Evolutionary conservation across 92 coral and sea anemone species (phyloP).

Genomic region (Actinostola sp.): DNA sequence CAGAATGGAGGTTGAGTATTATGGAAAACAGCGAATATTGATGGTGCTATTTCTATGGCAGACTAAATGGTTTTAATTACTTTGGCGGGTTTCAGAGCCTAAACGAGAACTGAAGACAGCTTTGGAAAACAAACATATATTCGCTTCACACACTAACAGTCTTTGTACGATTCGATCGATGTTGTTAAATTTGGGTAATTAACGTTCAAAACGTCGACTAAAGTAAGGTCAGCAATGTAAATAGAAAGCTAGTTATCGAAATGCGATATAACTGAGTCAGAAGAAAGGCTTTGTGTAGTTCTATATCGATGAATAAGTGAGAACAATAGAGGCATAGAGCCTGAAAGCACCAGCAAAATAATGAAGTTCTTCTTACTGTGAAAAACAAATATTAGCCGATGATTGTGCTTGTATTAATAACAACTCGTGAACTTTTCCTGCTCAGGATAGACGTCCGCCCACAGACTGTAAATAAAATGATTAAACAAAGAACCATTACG

Average conservation of each 20-base stretch:
- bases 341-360: slow-evolving; percentile 9
- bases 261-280: slow-evolving; percentile 23
- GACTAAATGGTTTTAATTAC: slow-evolving; percentile 23
- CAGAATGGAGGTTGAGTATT: too few species aligned
- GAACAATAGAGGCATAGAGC: slow-evolving; percentile 7
- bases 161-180: neutral
- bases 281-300: neutral
- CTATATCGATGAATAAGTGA: slow-evolving; percentile 9
- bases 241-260: slow-evolving; percentile 30
- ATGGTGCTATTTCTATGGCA: slow-evolving; percentile 17
- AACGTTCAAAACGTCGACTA: slow-evolving; percentile 23
- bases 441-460: slow-evolving; percentile 32
- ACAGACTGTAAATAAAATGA: slow-evolving; percentile 25
- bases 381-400: slow-evolving; percentile 30
- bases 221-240: slow-evolving; percentile 9
- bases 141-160: neutral
- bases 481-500: slow-evolving; percentile 30
- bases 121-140: slow-evolving; percentile 12
- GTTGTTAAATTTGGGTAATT: slow-evolving; percentile 33
- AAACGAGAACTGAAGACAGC: slow-evolving; percentile 10
- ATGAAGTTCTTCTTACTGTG: slow-evolving; percentile 28
- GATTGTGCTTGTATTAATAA: slow-evolving; percentile 31
- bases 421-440: slow-evolving; percentile 33
- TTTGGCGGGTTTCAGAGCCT: slow-evolving; percentile 16
- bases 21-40: slow-evolving; percentile 22